Conservation (phyloP, 2,113 vertebrate species). For the Phaetusa simplex region DNA sequence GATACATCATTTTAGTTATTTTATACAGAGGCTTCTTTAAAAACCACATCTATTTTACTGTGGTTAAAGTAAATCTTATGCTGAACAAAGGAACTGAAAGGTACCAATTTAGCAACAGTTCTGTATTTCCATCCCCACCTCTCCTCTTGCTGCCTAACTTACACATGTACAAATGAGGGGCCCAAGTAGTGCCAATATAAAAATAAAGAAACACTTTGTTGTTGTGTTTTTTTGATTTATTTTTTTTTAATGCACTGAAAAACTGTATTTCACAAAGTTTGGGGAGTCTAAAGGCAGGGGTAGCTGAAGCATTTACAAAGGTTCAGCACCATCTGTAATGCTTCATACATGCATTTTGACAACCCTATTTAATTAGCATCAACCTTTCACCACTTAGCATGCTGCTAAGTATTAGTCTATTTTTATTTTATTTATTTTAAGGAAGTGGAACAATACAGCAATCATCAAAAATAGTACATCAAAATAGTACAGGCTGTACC, state of each 20-base stretch:
- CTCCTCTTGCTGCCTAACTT: neutral
- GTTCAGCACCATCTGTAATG: neutral
- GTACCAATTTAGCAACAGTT: neutral
- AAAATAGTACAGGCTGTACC: conserved; percentile 32
- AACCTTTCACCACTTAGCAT: neutral
- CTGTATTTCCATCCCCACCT: neutral
- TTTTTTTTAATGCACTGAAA: neutral
- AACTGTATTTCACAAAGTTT: neutral
- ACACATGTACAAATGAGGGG: rapidly evolving
- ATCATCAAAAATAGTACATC: conserved; percentile 47
- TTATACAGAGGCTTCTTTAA: neutral
- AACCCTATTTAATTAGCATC: neutral
- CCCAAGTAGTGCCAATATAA: neutral
- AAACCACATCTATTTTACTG: neutral
- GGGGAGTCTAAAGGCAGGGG: neutral
- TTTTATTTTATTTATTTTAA: conserved; percentile 58
- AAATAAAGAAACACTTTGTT: neutral
- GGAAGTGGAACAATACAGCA: conserved; percentile 53
- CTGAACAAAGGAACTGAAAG: conserved; percentile 33
- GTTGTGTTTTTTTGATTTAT: neutral
- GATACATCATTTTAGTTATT: neutral
- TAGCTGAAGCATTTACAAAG: neutral
- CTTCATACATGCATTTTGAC: neutral
- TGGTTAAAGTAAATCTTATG: neutral
- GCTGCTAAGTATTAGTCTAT: conserved; percentile 22